Conservation (phyloP, 2,888 invertebrate species). For the Schrankia costaestrigalis region DNA sequence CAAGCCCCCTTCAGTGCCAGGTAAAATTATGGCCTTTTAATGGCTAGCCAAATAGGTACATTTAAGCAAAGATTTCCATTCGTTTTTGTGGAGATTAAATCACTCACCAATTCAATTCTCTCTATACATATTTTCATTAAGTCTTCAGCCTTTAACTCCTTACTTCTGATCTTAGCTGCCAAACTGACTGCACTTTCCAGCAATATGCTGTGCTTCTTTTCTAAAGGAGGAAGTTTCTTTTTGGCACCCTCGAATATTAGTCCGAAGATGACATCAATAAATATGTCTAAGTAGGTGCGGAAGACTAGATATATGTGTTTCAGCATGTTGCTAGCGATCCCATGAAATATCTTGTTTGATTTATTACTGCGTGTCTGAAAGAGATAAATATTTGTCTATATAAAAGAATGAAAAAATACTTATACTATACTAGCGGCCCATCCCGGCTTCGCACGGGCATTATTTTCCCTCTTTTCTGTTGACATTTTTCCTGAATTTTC, state of each 20-base stretch:
- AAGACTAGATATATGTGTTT: slow-evolving; percentile 53
- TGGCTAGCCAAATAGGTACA: no score
- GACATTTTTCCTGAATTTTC: no score
- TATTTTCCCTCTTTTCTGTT: no score
- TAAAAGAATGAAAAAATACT: no score
- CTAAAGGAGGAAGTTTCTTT: slow-evolving; percentile 55
- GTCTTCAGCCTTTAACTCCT: slow-evolving; percentile 83
- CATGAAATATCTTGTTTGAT: slow-evolving; percentile 56
- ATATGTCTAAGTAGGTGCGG: slow-evolving; percentile 54
- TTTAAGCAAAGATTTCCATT: no score
- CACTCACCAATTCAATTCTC: slow-evolving; percentile 84
- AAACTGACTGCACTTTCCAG: slow-evolving; percentile 84
- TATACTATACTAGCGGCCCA: no score
- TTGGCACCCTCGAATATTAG: slow-evolving; percentile 55
- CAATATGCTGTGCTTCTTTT: slow-evolving; percentile 53
- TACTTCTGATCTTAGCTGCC: slow-evolving; percentile 83
- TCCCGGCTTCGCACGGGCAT: no score
- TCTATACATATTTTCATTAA: slow-evolving; percentile 88
- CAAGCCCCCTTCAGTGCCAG: no score
- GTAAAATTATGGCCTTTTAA: no score
- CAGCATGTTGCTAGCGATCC: slow-evolving; percentile 53
- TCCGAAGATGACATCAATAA: slow-evolving; percentile 58
- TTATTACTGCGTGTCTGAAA: slow-evolving; percentile 51
- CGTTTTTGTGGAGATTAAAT: no score
- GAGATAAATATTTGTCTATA: background rate